Conservation (phyloP, 2,888 invertebrate species). For the Folsomia candida region DNA sequence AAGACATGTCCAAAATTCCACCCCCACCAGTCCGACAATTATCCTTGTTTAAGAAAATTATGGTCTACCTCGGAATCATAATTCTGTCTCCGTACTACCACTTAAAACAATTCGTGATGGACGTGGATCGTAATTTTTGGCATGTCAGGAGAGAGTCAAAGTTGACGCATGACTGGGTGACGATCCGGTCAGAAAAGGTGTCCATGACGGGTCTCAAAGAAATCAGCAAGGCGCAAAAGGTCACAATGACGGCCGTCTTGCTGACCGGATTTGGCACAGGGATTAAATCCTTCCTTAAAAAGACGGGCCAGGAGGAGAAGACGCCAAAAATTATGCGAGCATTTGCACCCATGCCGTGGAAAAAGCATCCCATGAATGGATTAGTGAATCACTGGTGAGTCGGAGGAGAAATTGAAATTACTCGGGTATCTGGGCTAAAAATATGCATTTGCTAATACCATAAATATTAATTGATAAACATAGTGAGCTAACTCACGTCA, state of each 20-base stretch:
- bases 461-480: no score
- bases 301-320: constrained; percentile 22
- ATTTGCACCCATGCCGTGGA: constrained; percentile 40
- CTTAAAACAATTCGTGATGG: constrained; percentile 34
- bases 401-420: no score
- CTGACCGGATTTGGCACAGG: constrained; percentile 46
- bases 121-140: constrained; percentile 45
- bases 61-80: constrained; percentile 21
- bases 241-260: constrained; percentile 40
- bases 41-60: background rate
- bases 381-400: constrained; percentile 42
- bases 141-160: constrained; percentile 36
- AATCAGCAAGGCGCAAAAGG: constrained; percentile 27
- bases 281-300: constrained; percentile 39
- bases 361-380: constrained; percentile 35
- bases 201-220: constrained; percentile 35
- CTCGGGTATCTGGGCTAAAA: no score
- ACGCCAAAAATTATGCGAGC: constrained; percentile 35
- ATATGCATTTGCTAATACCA: no score
- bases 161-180: constrained; percentile 29
- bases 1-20: constrained; percentile 22
- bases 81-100: constrained; percentile 33
- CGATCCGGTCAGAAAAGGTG: constrained; percentile 31
- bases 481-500: no score
- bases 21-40: constrained; percentile 13